Evolutionary conservation across 2,888 invertebrate species (phyloP).

Genomic region (Nowickia ferox): DNA sequence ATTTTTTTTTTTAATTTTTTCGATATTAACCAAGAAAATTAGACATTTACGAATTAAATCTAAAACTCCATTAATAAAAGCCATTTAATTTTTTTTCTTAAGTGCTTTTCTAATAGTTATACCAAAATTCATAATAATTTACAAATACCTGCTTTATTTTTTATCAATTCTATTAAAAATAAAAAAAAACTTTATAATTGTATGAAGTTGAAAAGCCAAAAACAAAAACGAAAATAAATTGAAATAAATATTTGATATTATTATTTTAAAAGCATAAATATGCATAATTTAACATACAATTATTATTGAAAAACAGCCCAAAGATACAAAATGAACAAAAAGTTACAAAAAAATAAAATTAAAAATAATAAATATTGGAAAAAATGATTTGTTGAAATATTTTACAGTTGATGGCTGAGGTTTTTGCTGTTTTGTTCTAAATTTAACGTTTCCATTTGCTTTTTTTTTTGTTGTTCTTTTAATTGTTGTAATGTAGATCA

Average conservation of each 20-base stretch:
- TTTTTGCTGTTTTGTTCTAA: conserved; percentile 19
- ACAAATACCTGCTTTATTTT: conserved; percentile 5
- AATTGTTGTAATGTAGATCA: conserved; percentile 67
- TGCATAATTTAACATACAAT: conserved; percentile 71
- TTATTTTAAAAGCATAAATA: conserved; percentile 62
- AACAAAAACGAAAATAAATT: not conserved
- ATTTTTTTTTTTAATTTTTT: too few species aligned
- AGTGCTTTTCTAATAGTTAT: not conserved
- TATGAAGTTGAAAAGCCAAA: conserved; percentile 40
- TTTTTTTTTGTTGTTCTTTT: conserved; percentile 20
- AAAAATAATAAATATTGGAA: not conserved
- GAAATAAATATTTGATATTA: conserved; percentile 34
- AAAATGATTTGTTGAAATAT: conserved; percentile 44
- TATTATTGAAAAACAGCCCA: conserved; percentile 51
- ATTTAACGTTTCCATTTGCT: conserved; percentile 34
- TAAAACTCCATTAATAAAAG: not conserved
- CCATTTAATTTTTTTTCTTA: not conserved
- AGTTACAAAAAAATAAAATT: too few species aligned
- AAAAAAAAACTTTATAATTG: conserved; percentile 41
- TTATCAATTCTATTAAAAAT: not conserved
- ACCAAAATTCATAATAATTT: not conserved
- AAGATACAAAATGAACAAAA: conserved; percentile 15
- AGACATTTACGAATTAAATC: too few species aligned
- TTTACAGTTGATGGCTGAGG: conserved; percentile 28
- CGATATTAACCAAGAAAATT: too few species aligned